Base-by-base conservation (phyloP, 2,797 vertebrate species). In the Poliocrania exsul region DNA sequence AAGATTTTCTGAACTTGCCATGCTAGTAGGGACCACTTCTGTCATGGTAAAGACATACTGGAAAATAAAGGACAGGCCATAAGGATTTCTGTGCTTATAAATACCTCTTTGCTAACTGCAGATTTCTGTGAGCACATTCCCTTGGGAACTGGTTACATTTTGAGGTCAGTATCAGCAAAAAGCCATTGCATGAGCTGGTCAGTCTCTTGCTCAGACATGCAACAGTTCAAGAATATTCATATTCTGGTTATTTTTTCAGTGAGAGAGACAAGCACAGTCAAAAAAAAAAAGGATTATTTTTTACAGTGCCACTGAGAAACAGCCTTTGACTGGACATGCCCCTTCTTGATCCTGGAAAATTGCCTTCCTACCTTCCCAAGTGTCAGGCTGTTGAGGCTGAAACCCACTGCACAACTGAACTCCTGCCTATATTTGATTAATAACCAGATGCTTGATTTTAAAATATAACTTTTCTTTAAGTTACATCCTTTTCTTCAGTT, bases 401-500 rank as follows among this genome's bases (percentile, higher is more conserved):
- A 91, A 61, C 19, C 33, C 16, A 51, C 50, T 33, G 77, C 53
- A 93, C 51, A 77, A 57, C 31, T n/a, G 37, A 86, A 58, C 73
- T 86, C 85, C 75, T 73, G 80, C 71, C 85, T 89, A 64, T 78
- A 85, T 93, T 88, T 84, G 86, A 92, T 86, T 86, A 95, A 94
- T 96, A 97, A 96, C 73, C 90, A 91, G 97, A 91, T 86, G 80
- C 88, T 85, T 97, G 96, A 90, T 96, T 97, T 96, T 91, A 92
- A 97, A 97, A 96, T 89, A 95, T 69, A 97, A 98, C 97, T 98
- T 97, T 97, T 93, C 95, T 97, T 96, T 70, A 97, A 97, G 97
- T 98, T 97, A 93, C 96, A 97, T 97, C 93, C 96, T 94, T 97
- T 98, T 97, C 98, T 97, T 97, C 96, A 97, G 97, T 97, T 97